Evolutionary conservation across 1,140 invertebrate species (phyloP).

Genomic region (Diachasma alloeum): DNA sequence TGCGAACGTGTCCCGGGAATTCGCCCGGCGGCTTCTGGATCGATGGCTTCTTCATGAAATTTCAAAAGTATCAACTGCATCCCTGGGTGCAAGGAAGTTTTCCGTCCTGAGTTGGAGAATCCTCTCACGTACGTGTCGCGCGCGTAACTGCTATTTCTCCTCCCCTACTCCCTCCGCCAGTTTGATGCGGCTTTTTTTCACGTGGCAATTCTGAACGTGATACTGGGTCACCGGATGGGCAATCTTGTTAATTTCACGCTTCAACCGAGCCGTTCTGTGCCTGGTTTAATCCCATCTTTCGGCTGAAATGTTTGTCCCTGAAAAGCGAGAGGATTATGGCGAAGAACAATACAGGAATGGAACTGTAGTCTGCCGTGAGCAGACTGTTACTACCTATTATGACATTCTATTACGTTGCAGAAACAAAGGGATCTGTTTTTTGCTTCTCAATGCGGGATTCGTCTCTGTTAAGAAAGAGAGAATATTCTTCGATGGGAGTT

Average conservation of each 20-base stretch:
- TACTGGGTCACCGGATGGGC: not conserved
- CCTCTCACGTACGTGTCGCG: not conserved
- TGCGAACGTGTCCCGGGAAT: not conserved
- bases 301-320: not conserved
- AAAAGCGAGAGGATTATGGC: not conserved
- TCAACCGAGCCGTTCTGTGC: not conserved
- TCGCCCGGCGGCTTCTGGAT: not conserved
- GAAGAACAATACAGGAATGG: not conserved
- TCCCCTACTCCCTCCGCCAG: too few species aligned
- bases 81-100: not conserved
- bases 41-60: not conserved
- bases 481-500: too few species aligned
- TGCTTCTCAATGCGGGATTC: too few species aligned
- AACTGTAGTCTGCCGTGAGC: not conserved
- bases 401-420: not conserved
- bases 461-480: too few species aligned
- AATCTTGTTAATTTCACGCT: not conserved
- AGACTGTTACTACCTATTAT: not conserved
- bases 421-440: too few species aligned
- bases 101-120: not conserved
- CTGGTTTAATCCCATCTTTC: not conserved
- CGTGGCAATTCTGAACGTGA: not conserved
- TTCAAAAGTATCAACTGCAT: not conserved
- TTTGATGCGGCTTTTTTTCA: not conserved
- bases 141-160: not conserved